phyloP scores from a whole-genome alignment of 2,797 vertebrate species.

The Anableps anableps region DNA sequence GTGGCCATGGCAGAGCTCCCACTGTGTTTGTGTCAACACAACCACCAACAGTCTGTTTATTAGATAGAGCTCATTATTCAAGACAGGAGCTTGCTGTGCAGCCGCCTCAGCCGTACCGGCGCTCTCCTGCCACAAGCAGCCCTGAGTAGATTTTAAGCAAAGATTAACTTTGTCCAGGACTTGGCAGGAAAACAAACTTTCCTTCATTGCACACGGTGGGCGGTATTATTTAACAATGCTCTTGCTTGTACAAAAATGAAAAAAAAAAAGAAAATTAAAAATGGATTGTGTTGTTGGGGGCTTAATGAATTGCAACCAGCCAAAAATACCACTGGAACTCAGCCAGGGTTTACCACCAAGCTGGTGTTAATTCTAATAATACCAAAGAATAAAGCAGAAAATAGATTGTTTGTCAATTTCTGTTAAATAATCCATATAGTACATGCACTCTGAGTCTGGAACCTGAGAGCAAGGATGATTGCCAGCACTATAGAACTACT shows the following conservation, averaged over 20 bases:
- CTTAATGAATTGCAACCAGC: slow-evolving; percentile 32
- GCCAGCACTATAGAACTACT: slow-evolving; percentile 8
- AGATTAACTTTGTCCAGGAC: slow-evolving; percentile 62
- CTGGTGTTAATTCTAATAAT: slow-evolving; percentile 24
- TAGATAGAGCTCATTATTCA: slow-evolving; percentile 78
- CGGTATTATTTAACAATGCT: slow-evolving; percentile 27
- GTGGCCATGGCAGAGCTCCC: slow-evolving; percentile 62
- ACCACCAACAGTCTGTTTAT: slow-evolving; percentile 69
- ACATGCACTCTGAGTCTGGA: background rate
- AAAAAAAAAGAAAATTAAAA: slow-evolving; percentile 1
- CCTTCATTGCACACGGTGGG: slow-evolving; percentile 26
- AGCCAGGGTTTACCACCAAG: slow-evolving; percentile 32
- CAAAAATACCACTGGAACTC: slow-evolving; percentile 22
- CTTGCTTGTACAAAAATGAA: slow-evolving; percentile 19
- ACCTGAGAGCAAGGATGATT: slow-evolving; percentile 6
- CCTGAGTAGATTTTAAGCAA: slow-evolving; percentile 58
- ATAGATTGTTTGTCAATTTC: slow-evolving; percentile 9
- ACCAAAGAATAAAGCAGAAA: slow-evolving; percentile 10
- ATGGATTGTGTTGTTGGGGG: slow-evolving; percentile 8
- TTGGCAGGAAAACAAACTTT: slow-evolving; percentile 54
- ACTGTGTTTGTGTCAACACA: slow-evolving; percentile 70
- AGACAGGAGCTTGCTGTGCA: slow-evolving; percentile 59
- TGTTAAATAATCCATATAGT: background rate
- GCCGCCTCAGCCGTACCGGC: slow-evolving; percentile 42
- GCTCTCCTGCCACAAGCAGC: slow-evolving; percentile 54